These are phyloP conservation scores for Helicoverpa armigera DNA, from an alignment of 1,140 invertebrate genomes.

Conservation along the genomic window DNA sequence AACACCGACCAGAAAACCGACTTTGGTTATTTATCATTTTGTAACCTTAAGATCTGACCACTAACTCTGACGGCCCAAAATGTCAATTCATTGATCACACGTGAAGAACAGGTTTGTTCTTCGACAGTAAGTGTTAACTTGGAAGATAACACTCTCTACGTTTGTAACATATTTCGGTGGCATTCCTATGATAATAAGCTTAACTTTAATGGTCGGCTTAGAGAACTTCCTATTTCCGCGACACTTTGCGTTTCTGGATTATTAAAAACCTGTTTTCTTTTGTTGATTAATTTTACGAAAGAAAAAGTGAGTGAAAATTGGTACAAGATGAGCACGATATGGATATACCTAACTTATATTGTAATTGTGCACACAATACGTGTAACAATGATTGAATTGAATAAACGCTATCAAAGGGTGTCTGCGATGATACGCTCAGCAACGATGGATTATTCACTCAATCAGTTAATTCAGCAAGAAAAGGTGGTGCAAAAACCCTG, in stretches of 20 bases:
- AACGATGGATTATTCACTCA: not conserved
- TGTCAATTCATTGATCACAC: no score
- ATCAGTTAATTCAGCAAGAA: conserved; percentile 10
- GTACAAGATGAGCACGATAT: not conserved
- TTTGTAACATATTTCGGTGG: conserved; percentile 1
- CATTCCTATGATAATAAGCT: conserved; percentile 54
- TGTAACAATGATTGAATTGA: conserved; percentile 33
- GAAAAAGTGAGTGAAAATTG: conserved; percentile 30
- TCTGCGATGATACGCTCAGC: not conserved
- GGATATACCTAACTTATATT: not conserved
- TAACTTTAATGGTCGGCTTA: not conserved
- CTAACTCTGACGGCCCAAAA: no score
- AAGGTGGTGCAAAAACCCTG: not conserved
- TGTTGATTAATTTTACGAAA: not conserved
- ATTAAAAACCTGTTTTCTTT: not conserved
- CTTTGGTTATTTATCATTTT: no score
- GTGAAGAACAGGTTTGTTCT: not conserved
- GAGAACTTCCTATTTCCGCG: conserved; percentile 5
- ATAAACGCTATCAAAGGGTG: conserved; percentile 14
- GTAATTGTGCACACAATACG: conserved; percentile 36
- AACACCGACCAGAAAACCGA: no score
- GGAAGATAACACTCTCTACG: conserved; percentile 35
- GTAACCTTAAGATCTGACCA: no score
- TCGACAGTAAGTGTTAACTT: not conserved
- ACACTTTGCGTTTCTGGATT: not conserved